A percentile compares a stretch with the other conserved stretches of the same genome.
Conservation (phyloP, 1,140 invertebrate genomes). For the Telenomus remus region DNA sequence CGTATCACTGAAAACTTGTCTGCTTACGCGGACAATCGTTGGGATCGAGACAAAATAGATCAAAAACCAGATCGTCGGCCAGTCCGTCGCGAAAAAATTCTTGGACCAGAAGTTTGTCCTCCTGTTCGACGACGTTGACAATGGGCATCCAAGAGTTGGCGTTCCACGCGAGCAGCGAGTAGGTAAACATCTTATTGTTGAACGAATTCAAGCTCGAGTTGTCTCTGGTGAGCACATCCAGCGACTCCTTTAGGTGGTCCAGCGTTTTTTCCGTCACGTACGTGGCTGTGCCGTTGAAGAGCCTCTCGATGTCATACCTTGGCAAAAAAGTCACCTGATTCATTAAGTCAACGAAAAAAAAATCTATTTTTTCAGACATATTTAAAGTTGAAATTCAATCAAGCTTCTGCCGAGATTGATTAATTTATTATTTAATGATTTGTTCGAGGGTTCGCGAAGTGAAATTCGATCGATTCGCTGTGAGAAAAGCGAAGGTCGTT, state of each 20-base stretch:
- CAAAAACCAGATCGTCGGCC: conserved; percentile 61
- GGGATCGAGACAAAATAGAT: conserved; percentile 64
- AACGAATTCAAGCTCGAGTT: conserved; percentile 68
- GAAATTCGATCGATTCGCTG: conserved; percentile 27
- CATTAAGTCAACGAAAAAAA: too few species aligned
- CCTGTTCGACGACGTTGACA: conserved; percentile 63
- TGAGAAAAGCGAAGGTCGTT: conserved; percentile 43
- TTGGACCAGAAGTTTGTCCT: conserved; percentile 60
- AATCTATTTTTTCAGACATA: too few species aligned
- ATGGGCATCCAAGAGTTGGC: conserved; percentile 65
- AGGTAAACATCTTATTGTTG: conserved; percentile 73
- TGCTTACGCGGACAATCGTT: conserved; percentile 61
- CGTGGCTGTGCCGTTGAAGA: conserved; percentile 66
- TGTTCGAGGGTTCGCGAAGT: conserved; percentile 17
- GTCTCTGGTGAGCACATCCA: conserved; percentile 65
- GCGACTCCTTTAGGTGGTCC: conserved; percentile 67
- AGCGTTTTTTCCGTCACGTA: conserved; percentile 63
- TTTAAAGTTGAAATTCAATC: too few species aligned
- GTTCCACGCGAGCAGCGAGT: conserved; percentile 64
- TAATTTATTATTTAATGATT: conserved; percentile 27
- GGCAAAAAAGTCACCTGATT: too few species aligned
- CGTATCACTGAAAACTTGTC: too few species aligned
- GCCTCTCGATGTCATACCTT: conserved; percentile 67
- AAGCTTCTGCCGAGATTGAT: not conserved
- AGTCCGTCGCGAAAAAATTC: conserved; percentile 63